A percentile compares a stretch with the other conserved stretches of the same genome.
Conservation (phyloP, 2,113 vertebrate genomes). For the Probosciger aterrimus region DNA sequence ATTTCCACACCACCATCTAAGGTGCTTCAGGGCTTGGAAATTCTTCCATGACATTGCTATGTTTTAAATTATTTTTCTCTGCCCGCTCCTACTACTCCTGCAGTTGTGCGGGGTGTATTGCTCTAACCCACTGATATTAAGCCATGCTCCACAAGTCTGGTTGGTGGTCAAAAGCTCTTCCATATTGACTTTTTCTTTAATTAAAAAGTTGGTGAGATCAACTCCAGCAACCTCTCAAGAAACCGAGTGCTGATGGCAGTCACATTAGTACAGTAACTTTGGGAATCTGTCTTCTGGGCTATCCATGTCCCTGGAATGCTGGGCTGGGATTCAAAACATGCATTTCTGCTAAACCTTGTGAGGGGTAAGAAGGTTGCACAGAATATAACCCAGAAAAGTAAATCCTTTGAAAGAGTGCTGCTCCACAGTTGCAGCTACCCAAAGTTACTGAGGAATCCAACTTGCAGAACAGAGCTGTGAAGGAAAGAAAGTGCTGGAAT, state of each 20-base stretch:
- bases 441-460: background rate
- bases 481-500: background rate
- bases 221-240: background rate
- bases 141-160: background rate
- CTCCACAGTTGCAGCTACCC: background rate
- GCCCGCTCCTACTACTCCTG: background rate
- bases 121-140: background rate
- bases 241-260: conserved; percentile 11
- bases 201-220: background rate
- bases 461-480: background rate
- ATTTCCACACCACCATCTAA: background rate
- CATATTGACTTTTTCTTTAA: background rate
- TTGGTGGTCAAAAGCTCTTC: background rate
- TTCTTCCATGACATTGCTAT: background rate
- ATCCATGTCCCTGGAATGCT: background rate
- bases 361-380: background rate
- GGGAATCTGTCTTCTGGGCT: conserved; percentile 11
- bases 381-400: background rate
- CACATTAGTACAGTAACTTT: background rate
- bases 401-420: background rate
- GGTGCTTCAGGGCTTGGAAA: background rate
- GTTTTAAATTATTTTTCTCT: background rate
- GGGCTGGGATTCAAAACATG: background rate
- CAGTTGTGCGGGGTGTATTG: background rate
- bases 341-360: conserved; percentile 10